Conservation (phyloP, 2,113 vertebrate species). For the Esox niger region DNA sequence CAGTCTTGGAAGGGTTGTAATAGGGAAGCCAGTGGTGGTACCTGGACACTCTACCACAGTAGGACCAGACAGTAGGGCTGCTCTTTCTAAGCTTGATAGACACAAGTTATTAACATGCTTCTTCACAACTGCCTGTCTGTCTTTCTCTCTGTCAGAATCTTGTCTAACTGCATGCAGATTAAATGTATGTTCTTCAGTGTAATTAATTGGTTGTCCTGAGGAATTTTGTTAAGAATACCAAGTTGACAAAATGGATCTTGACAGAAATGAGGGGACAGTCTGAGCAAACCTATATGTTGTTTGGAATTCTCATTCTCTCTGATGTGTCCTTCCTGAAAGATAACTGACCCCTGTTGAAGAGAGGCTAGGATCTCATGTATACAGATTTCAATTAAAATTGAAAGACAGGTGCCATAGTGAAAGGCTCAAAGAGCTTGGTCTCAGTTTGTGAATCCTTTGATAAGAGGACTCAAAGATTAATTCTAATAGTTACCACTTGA, state of each 20-base stretch:
- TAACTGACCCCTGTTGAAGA: neutral
- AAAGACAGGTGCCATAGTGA: neutral
- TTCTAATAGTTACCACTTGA: too few relatives aligned
- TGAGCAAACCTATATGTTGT: too few relatives aligned
- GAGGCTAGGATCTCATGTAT: slow-evolving; percentile 1
- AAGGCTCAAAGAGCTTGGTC: neutral
- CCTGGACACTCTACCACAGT: slow-evolving; percentile 44
- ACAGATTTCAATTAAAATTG: neutral
- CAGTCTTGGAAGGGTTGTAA: slow-evolving; percentile 30
- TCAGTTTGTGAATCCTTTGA: neutral
- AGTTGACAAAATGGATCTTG: too few relatives aligned
- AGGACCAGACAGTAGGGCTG: slow-evolving; percentile 44
- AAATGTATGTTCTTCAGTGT: neutral
- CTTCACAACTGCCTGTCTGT: neutral
- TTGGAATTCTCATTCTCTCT: too few relatives aligned
- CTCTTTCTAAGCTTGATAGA: neutral
- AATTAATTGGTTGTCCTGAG: neutral
- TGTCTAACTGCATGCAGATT: neutral
- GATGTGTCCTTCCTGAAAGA: neutral
- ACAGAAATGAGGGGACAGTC: too few relatives aligned
- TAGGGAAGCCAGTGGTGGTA: slow-evolving; percentile 27
- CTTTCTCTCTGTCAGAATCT: neutral
- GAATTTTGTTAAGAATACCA: too few relatives aligned
- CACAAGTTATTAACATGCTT: neutral
- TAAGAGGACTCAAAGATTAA: too few relatives aligned